phyloP scores from a whole-genome alignment of 2,797 vertebrate genomes.

The Acrossocheilus fasciatus region DNA sequence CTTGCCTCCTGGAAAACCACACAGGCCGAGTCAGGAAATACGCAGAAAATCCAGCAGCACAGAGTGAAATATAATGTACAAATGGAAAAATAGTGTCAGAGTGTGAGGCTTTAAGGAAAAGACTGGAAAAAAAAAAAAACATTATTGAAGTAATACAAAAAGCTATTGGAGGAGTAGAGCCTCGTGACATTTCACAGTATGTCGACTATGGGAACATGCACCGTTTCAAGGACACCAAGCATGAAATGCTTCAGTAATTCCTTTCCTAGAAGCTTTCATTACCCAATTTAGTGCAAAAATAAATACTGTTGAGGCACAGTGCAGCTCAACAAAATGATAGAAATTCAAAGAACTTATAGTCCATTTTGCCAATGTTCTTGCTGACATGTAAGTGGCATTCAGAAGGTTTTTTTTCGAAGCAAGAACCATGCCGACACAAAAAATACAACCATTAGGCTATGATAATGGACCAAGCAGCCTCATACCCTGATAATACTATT shows the following conservation, averaged over 20 bases:
- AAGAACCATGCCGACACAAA: not conserved
- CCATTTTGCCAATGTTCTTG: not conserved
- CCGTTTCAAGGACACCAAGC: conserved; percentile 6
- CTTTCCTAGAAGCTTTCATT: conserved; percentile 6
- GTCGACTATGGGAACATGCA: not conserved
- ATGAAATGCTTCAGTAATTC: not conserved
- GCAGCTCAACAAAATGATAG: not conserved
- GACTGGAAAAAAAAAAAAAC: not conserved
- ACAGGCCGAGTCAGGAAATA: not conserved
- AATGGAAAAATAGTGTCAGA: conserved; percentile 37
- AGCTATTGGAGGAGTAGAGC: not conserved
- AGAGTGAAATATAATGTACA: not conserved
- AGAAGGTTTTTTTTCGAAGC: not conserved
- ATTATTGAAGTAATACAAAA: conserved; percentile 1
- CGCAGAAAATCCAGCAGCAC: not conserved
- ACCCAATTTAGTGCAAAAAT: not conserved
- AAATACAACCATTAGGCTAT: not conserved
- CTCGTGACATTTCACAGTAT: not conserved
- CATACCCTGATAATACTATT: not conserved
- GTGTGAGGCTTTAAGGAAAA: not conserved
- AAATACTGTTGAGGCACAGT: not conserved
- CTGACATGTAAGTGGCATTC: not conserved
- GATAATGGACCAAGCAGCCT: not conserved
- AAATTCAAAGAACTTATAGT: not conserved
- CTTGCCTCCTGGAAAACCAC: conserved; percentile 87